Percentiles rank a stretch among this genome's conserved stretches.
phyloP scores from a whole-genome alignment of 2,888 invertebrate species.

The Leucania comma region DNA sequence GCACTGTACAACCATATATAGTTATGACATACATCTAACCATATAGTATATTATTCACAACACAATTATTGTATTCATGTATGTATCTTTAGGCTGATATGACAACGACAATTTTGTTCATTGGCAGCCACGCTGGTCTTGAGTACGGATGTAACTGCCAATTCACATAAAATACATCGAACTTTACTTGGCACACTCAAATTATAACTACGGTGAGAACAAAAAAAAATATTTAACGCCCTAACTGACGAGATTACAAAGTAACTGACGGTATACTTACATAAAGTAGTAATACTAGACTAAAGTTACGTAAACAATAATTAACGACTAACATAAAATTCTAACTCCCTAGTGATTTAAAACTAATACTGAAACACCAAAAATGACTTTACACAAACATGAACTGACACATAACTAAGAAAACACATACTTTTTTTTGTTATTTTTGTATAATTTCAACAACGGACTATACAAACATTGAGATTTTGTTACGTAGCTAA shows the following conservation, averaged over 20 bases:
- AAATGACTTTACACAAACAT: constrained; percentile 79
- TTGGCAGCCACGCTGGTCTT: constrained; percentile 68
- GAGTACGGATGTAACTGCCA: constrained; percentile 43
- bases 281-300: constrained; percentile 80
- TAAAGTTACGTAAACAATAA: constrained; percentile 85
- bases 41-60: constrained; percentile 79
- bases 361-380: constrained; percentile 87
- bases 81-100: constrained; percentile 69
- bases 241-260: constrained; percentile 72
- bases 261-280: constrained; percentile 82
- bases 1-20: constrained; percentile 79
- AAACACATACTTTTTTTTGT: constrained; percentile 71
- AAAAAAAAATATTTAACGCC: constrained; percentile 68
- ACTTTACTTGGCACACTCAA: constrained; percentile 74
- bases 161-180: constrained; percentile 47
- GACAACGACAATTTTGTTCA: constrained; percentile 78
- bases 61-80: constrained; percentile 76
- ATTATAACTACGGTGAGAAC: constrained; percentile 71
- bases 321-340: constrained; percentile 88
- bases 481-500: constrained; percentile 70
- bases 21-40: constrained; percentile 69
- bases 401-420: constrained; percentile 71
- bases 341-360: constrained; percentile 87
- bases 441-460: constrained; percentile 76
- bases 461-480: constrained; percentile 84